Conservation (phyloP, 2,888 invertebrate species). For the Aethes cnicana region DNA sequence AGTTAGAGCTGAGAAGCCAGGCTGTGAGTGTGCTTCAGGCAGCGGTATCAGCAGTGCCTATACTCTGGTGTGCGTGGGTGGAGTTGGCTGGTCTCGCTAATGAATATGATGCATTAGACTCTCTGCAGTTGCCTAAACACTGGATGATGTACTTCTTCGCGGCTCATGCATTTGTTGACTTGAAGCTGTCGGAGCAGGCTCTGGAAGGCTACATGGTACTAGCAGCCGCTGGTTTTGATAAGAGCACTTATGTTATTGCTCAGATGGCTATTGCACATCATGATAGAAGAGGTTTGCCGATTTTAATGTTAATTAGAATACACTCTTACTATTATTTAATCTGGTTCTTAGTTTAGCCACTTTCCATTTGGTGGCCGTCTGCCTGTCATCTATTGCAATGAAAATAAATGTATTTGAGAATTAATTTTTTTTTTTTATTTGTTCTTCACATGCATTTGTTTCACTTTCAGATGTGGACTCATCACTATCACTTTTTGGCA, state of each 20-base stretch:
- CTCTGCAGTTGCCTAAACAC: constrained; percentile 88
- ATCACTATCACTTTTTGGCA: constrained; percentile 92
- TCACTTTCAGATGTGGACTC: constrained; percentile 93
- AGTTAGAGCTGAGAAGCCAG: constrained; percentile 89
- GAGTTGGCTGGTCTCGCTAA: constrained; percentile 93
- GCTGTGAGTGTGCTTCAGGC: constrained; percentile 91
- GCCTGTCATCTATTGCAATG: too few relatives aligned
- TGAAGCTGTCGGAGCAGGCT: constrained; percentile 95
- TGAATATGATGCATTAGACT: constrained; percentile 88
- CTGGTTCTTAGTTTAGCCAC: too few relatives aligned
- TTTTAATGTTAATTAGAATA: too few relatives aligned
- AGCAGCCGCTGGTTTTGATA: constrained; percentile 90
- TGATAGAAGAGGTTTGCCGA: constrained; percentile 95
- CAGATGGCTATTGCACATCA: constrained; percentile 97
- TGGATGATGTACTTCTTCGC: constrained; percentile 98
- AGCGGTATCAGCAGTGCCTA: constrained; percentile 89
- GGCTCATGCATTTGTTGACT: constrained; percentile 93
- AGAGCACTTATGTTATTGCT: constrained; percentile 93
- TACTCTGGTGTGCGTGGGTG: constrained; percentile 97
- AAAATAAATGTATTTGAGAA: too few relatives aligned
- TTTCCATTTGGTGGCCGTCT: too few relatives aligned
- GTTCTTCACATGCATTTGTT: constrained; percentile 4
- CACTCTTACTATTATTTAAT: too few relatives aligned
- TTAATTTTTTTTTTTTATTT: background rate
- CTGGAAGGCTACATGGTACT: constrained; percentile 90